These are phyloP conservation scores for Callionymus lyra DNA, from an alignment of 2,113 vertebrate species.

Conservation along the genomic window DNA sequence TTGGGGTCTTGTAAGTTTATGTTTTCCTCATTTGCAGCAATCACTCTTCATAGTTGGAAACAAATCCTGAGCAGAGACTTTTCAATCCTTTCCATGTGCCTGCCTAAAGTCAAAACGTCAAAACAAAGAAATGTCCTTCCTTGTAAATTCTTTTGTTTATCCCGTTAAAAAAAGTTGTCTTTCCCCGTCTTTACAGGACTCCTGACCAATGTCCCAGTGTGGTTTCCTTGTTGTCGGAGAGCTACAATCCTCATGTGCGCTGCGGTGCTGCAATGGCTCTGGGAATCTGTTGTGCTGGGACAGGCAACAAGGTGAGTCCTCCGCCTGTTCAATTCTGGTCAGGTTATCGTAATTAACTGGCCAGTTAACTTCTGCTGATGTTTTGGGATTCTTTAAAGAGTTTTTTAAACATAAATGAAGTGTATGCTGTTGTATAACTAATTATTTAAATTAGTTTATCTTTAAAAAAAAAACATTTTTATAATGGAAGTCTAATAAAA, in stretches of 20 bases:
- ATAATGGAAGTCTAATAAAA: too few species aligned
- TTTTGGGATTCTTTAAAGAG: too few species aligned
- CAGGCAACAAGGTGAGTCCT: slow-evolving; percentile 86
- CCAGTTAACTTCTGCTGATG: too few species aligned
- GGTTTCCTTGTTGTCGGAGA: slow-evolving; percentile 93
- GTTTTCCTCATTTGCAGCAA: neutral
- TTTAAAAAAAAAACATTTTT: too few species aligned
- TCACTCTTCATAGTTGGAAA: neutral
- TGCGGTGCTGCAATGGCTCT: slow-evolving; percentile 96
- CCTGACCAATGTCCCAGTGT: slow-evolving; percentile 97
- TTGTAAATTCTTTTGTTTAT: neutral
- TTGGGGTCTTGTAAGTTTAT: neutral
- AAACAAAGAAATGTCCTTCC: too few species aligned
- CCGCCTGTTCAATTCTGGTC: too few species aligned
- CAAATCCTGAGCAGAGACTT: neutral
- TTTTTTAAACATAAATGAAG: too few species aligned
- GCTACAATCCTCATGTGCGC: slow-evolving; percentile 97
- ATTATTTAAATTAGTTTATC: too few species aligned
- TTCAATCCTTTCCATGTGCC: neutral
- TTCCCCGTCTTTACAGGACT: slow-evolving; percentile 70
- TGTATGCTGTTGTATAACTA: too few species aligned
- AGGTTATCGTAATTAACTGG: too few species aligned
- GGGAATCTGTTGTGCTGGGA: slow-evolving; percentile 96
- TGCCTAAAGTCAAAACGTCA: too few species aligned
- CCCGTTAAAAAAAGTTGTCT: neutral